Evolutionary conservation across 2,113 vertebrate species (phyloP).

Genomic region (Orthochromis malagaraziensis): DNA sequence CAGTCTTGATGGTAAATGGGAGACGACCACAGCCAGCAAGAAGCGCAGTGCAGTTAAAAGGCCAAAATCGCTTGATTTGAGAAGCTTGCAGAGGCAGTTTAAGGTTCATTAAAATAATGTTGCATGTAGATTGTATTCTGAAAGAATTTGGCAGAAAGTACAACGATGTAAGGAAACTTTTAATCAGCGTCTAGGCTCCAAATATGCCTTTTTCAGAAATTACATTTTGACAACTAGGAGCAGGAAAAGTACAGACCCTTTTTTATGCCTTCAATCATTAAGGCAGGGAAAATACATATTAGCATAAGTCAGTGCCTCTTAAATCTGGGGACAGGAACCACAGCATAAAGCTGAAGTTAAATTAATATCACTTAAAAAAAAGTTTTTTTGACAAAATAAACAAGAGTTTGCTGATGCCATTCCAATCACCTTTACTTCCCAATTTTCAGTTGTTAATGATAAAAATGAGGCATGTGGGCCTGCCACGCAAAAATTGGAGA

Average conservation of each 20-base stretch:
- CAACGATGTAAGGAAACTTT: neutral
- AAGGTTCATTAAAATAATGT: neutral
- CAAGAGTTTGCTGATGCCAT: neutral
- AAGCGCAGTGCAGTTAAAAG: neutral
- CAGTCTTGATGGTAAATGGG: neutral
- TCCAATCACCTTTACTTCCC: neutral
- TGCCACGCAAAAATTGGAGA: neutral
- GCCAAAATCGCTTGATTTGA: neutral
- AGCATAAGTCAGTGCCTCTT: neutral
- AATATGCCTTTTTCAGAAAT: neutral
- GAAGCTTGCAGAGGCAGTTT: neutral
- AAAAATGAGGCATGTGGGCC: neutral
- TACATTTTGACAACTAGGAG: neutral
- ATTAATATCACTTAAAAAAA: neutral
- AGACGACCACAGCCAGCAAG: neutral
- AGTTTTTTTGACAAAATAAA: rapidly evolving
- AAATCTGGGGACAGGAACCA: neutral
- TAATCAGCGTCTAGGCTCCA: neutral
- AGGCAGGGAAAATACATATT: neutral
- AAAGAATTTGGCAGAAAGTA: neutral
- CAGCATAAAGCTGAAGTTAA: neutral
- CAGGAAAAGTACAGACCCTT: neutral
- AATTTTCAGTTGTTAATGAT: neutral
- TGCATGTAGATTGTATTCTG: neutral
- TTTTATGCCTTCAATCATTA: neutral